phyloP scores from a whole-genome alignment of 2,888 invertebrate genomes.

The Euclidia mi region DNA sequence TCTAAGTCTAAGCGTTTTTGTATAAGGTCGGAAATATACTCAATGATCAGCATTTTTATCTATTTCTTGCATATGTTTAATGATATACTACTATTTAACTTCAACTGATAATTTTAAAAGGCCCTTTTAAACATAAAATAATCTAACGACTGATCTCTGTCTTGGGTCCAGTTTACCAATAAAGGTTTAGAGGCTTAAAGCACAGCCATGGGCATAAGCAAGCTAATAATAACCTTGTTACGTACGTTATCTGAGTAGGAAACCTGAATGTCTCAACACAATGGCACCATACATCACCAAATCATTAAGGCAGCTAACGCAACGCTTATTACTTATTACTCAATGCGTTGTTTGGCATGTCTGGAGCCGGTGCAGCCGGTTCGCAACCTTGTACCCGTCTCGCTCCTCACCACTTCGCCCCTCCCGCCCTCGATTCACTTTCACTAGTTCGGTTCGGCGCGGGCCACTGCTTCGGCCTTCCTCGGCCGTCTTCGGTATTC shows the following conservation, averaged over 20 bases:
- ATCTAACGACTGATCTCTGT: too few relatives aligned
- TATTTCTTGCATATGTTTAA: too few relatives aligned
- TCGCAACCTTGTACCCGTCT: constrained; percentile 83
- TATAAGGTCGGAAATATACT: too few relatives aligned
- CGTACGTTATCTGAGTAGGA: constrained; percentile 53
- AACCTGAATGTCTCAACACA: constrained; percentile 62
- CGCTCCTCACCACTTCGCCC: constrained; percentile 36
- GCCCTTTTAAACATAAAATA: too few relatives aligned
- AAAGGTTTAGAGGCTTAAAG: neutral
- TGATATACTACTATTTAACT: too few relatives aligned
- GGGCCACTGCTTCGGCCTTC: constrained; percentile 69
- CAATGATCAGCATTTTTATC: too few relatives aligned
- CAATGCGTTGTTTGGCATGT: constrained; percentile 83
- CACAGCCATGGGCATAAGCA: neutral
- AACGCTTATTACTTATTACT: constrained; percentile 85
- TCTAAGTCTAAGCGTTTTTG: too few relatives aligned
- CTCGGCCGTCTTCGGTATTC: constrained; percentile 68
- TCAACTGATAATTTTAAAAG: too few relatives aligned
- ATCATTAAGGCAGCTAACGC: constrained; percentile 78
- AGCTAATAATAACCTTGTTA: constrained; percentile 50
- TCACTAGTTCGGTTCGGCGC: constrained; percentile 73
- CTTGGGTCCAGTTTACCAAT: too few relatives aligned
- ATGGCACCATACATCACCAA: constrained; percentile 77
- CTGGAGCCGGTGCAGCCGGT: constrained; percentile 79
- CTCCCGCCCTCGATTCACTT: constrained; percentile 75